Conservation (phyloP, 2,888 invertebrate species). For the Belgica antarctica region DNA sequence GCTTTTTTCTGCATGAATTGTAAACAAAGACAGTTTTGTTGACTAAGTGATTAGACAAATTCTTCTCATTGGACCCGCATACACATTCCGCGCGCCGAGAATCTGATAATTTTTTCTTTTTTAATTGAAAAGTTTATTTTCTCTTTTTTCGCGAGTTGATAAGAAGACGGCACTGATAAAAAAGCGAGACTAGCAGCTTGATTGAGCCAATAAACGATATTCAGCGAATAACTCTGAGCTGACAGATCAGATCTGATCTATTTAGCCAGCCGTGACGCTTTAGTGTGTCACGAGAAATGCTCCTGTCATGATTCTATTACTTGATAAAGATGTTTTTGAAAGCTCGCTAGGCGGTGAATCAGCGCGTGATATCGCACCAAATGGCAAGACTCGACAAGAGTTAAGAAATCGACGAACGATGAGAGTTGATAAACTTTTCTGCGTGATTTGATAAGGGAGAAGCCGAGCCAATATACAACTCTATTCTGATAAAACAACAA, state of each 20-base stretch:
- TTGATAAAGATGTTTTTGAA: too few relatives aligned
- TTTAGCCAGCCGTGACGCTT: too few relatives aligned
- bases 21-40: too few relatives aligned
- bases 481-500: slow-evolving; percentile 3
- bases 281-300: too few relatives aligned
- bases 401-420: not conserved
- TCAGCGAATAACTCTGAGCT: too few relatives aligned
- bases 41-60: not conserved
- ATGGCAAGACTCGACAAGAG: not conserved
- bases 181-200: not conserved
- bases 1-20: not conserved
- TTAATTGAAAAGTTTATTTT: not conserved
- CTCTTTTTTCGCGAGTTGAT: not conserved
- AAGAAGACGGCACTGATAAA: not conserved
- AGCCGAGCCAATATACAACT: not conserved
- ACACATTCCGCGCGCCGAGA: not conserved
- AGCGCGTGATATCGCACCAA: not conserved
- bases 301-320: too few relatives aligned
- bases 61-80: slow-evolving; percentile 1
- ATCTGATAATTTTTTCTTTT: not conserved
- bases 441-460: slow-evolving; percentile 20
- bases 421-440: not conserved
- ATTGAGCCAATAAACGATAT: not conserved
- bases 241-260: too few relatives aligned
- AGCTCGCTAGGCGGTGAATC: too few relatives aligned